phyloP scores from a whole-genome alignment of 2,888 invertebrate species.

The Cloeon dipterum region DNA sequence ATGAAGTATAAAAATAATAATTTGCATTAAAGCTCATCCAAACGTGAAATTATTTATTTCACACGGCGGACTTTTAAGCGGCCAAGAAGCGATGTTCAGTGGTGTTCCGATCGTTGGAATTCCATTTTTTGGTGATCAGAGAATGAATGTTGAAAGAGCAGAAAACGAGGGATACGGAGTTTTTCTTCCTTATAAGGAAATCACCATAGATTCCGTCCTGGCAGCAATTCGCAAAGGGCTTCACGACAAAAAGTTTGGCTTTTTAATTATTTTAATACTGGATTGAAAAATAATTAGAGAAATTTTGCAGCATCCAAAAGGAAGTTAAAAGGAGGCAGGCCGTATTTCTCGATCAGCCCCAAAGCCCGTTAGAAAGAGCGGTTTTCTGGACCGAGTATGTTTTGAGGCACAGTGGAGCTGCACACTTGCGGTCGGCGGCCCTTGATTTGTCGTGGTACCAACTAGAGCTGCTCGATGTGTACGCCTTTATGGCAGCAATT shows the following conservation, averaged over 20 bases:
- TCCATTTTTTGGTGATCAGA: conserved; percentile 10
- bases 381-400: conserved; percentile 16
- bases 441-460: conserved; percentile 8
- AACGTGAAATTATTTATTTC: conserved; percentile 17
- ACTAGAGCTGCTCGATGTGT: conserved; percentile 9
- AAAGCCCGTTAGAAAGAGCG: conserved; percentile 13
- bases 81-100: conserved; percentile 14
- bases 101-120: conserved; percentile 11
- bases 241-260: too few species aligned
- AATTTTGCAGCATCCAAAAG: background rate
- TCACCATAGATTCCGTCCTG: conserved; percentile 7
- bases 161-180: conserved; percentile 7
- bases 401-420: conserved; percentile 14
- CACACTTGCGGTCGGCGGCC: conserved; percentile 9
- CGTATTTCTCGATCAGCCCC: conserved; percentile 10
- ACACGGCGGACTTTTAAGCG: conserved; percentile 18
- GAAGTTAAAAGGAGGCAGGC: conserved; percentile 1
- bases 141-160: conserved; percentile 8
- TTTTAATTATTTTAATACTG: too few species aligned
- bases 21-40: conserved; percentile 11
- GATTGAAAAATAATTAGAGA: too few species aligned
- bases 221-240: conserved; percentile 2
- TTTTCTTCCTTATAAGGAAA: conserved; percentile 7
- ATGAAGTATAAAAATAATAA: too few species aligned
- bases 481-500: background rate